Evolutionary conservation across 2,113 vertebrate species (phyloP).

Genomic region (Dicaeum eximium): DNA sequence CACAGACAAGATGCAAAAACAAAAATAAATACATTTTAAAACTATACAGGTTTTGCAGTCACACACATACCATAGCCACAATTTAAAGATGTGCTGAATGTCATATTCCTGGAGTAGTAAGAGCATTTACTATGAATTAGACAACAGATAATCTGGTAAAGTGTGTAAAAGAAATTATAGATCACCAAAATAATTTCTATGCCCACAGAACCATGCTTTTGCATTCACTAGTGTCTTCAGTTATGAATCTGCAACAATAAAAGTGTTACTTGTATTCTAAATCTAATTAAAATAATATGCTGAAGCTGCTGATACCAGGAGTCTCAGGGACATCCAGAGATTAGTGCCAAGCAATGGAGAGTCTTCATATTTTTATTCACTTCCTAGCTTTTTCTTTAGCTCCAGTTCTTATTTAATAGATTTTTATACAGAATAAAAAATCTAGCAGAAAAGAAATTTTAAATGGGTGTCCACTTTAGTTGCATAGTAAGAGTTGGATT

Average conservation of each 20-base stretch:
- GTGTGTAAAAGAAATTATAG: background rate
- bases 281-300: background rate
- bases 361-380: background rate
- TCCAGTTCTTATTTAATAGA: background rate
- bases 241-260: background rate
- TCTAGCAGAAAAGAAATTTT: background rate
- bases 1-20: background rate
- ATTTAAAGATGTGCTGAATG: background rate
- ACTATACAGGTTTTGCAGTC: background rate
- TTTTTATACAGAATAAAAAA: background rate
- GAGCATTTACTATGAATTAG: background rate
- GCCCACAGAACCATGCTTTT: background rate
- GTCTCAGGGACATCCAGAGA: background rate
- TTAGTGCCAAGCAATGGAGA: background rate
- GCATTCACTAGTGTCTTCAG: background rate
- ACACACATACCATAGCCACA: background rate
- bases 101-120: background rate
- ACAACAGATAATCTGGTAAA: background rate
- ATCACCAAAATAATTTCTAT: background rate
- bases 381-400: background rate
- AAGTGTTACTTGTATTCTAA: background rate
- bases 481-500: background rate
- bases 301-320: background rate
- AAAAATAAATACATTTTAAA: background rate
- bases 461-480: background rate